Base-by-base conservation (phyloP, 2,113 vertebrate genomes). In the Dicerorhinus sumatrensis region DNA sequence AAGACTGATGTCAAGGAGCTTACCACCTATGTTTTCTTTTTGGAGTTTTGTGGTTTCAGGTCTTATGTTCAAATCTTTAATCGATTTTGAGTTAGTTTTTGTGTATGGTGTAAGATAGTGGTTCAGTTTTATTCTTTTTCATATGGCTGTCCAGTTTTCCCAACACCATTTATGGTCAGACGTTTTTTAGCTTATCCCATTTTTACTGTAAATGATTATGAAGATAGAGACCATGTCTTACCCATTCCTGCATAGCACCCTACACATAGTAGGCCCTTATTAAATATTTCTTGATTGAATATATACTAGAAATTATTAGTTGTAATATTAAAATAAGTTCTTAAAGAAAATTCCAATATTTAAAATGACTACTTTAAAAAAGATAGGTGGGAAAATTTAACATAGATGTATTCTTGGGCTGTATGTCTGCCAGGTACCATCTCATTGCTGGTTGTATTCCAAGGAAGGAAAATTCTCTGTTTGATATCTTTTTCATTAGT, bases 321-420 rank as follows among this genome's bases (percentile, higher is more conserved):
- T 96, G 8, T 0, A 65, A 60, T 97, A 76, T 92, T 94, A 83
- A 87, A 92, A 77, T 92, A 60, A 20, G 18, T 42, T 86, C 21
- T 42, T 48, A 33, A 58, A 76, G n/a, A 51, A 84, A 69, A 72
- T 90, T 56, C n/a, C 12, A 39, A 9, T 75, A 60, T 82, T 95
- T 97, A 39, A 88, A 91, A 89, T 91, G 29, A 76, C 31, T 81
- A 27, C 25, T 58, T 94, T 73, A 33, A 70, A 92, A 92, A 63
- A 80, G 80, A 27, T 69, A 63, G 75, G 27, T n/a, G 85, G 51
- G 29, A 58, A 80, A 89, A 89, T 82, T 31, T 62, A 48, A 54
- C 27, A 0, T 54, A 88, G 31, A 29, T 85, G 18, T 92, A 11
- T 79, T 36, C 21, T 88, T n/a, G 31, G 67, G 51, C 18, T 58